These are phyloP conservation scores for Nansenia antarctica DNA, from an alignment of 2,113 vertebrate genomes.

Conservation along the genomic window DNA sequence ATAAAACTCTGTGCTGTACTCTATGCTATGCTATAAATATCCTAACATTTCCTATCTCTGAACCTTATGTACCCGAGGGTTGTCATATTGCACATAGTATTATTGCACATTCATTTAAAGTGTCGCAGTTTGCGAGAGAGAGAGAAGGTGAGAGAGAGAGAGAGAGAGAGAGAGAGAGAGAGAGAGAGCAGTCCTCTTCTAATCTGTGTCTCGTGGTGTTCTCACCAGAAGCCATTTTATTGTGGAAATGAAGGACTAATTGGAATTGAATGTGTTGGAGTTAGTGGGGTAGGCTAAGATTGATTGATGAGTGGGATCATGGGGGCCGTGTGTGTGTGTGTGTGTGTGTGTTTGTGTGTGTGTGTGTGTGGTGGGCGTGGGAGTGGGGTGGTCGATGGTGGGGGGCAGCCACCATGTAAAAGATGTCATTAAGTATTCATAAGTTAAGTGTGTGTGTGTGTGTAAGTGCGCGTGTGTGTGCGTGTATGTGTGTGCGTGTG, in stretches of 20 bases:
- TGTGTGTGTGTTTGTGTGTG: constrained; percentile 1
- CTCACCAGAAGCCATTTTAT: constrained; percentile 50
- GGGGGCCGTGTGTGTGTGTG: constrained; percentile 19
- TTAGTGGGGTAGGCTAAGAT: constrained; percentile 24
- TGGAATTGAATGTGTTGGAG: constrained; percentile 54
- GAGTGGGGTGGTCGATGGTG: constrained; percentile 13
- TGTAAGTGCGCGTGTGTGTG: constrained; percentile 14
- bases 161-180: too few species aligned
- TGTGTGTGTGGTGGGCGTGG: constrained; percentile 5
- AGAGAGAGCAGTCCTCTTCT: background rate
- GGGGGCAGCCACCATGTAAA: constrained; percentile 45
- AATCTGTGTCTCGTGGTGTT: constrained; percentile 37
- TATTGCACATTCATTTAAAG: too few species aligned
- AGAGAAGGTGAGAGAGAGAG: constrained; percentile 31
- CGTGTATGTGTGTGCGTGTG: constrained; percentile 15
- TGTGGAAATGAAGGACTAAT: constrained; percentile 63
- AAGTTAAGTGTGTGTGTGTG: constrained; percentile 43
- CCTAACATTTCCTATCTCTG: too few species aligned
- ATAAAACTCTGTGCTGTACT: too few species aligned
- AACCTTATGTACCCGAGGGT: too few species aligned
- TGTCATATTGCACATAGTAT: too few species aligned
- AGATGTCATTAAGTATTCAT: constrained; percentile 78
- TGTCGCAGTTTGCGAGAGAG: too few species aligned
- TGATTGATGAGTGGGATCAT: constrained; percentile 59
- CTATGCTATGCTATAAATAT: too few species aligned